Percentiles rank a stretch among this genome's conserved stretches.
These are phyloP conservation scores for Calyptommatus sinebrachiatus DNA, from an alignment of 2,113 vertebrate species.

Conservation along the genomic window DNA sequence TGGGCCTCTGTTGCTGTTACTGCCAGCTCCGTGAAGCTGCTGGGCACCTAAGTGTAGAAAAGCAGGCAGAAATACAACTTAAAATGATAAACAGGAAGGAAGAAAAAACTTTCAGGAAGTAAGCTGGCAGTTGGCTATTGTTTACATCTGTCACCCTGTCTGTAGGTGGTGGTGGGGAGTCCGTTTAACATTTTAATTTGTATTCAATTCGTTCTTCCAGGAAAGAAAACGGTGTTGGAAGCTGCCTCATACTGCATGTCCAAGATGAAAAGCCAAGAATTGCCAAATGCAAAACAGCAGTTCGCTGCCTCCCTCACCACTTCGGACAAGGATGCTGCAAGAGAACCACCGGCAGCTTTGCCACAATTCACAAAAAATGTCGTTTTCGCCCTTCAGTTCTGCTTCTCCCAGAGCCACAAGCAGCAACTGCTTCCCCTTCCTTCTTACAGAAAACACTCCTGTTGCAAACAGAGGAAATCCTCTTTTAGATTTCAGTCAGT, in stretches of 20 bases:
- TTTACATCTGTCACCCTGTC: too few relatives aligned
- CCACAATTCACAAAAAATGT: fast-evolving
- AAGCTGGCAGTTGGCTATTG: too few relatives aligned
- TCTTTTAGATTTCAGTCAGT: slow-evolving; percentile 28
- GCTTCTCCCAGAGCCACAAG: fast-evolving
- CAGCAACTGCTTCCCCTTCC: fast-evolving
- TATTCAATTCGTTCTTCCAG: slow-evolving; percentile 35
- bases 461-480: background rate
- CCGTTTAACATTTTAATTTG: background rate
- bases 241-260: background rate
- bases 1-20: too few relatives aligned
- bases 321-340: fast-evolving
- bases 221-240: slow-evolving; percentile 15
- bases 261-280: background rate
- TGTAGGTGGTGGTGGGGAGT: too few relatives aligned
- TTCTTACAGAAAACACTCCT: background rate
- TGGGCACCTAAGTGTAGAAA: too few relatives aligned
- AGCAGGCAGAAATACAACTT: too few relatives aligned
- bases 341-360: fast-evolving
- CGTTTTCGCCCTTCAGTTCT: fast-evolving
- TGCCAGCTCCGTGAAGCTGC: too few relatives aligned
- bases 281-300: too few relatives aligned
- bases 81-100: too few relatives aligned
- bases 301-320: fast-evolving
- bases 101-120: too few relatives aligned